Evolutionary conservation across 2,113 vertebrate genomes (phyloP).

Genomic region (Melanerpes aurifrons): DNA sequence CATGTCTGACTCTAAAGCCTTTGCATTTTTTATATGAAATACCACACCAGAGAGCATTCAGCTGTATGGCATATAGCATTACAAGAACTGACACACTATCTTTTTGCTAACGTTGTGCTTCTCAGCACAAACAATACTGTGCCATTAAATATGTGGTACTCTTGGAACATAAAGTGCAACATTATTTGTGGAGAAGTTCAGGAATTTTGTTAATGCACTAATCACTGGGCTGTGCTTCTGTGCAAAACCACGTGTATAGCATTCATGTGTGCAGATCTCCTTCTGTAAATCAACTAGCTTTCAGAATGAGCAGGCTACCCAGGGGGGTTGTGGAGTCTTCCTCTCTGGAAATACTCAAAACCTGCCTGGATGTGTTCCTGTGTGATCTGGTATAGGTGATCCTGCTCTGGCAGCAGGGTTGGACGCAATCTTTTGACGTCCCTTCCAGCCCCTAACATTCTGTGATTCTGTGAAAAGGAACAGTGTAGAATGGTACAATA

Average conservation of each 20-base stretch:
- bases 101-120: constrained; percentile 37
- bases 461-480: not conserved
- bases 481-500: not conserved
- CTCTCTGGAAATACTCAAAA: too few species aligned
- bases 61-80: constrained; percentile 55
- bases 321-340: too few species aligned
- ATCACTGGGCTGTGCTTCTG: not conserved
- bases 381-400: too few species aligned
- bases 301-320: not conserved
- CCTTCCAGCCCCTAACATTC: too few species aligned
- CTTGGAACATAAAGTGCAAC: not conserved
- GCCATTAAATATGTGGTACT: not conserved
- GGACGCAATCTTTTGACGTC: too few species aligned
- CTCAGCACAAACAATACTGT: constrained; percentile 31
- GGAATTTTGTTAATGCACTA: not conserved
- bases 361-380: too few species aligned
- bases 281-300: not conserved
- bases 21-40: constrained; percentile 85
- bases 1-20: constrained; percentile 54
- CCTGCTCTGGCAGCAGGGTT: too few species aligned
- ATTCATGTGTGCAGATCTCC: not conserved
- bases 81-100: constrained; percentile 60
- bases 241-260: not conserved
- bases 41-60: constrained; percentile 50
- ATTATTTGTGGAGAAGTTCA: not conserved